Conservation (phyloP, 2,113 vertebrate species). For the Alces alces region DNA sequence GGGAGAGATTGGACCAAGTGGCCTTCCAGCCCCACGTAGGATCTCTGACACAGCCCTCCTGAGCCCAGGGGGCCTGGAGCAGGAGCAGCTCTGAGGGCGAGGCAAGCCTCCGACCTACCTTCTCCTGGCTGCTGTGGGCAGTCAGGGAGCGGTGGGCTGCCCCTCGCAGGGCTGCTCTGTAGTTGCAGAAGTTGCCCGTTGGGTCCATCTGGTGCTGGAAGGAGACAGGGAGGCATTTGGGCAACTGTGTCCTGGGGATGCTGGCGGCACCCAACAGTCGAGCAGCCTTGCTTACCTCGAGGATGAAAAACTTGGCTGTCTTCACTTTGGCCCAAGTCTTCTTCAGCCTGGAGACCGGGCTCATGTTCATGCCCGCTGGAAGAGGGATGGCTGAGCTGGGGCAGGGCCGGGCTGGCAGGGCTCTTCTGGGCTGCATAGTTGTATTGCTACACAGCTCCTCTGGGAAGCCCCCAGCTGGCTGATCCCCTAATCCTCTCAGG, state of each 20-base stretch:
- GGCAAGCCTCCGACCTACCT: slow-evolving; percentile 66
- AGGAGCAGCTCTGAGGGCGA: neutral
- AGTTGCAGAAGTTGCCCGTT: slow-evolving; percentile 86
- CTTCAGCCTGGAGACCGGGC: slow-evolving; percentile 93
- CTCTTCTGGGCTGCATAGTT: neutral
- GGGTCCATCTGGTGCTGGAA: slow-evolving; percentile 86
- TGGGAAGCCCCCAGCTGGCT: neutral
- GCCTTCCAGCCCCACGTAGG: neutral
- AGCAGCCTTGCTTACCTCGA: slow-evolving; percentile 84
- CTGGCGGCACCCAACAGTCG: accelerated
- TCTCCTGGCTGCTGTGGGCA: slow-evolving; percentile 83
- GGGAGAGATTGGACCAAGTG: neutral
- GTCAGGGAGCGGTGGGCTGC: slow-evolving; percentile 82
- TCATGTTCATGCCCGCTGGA: slow-evolving; percentile 96
- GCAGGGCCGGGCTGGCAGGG: neutral
- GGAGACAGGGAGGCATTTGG: neutral
- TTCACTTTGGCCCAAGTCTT: slow-evolving; percentile 98
- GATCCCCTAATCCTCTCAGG: too few relatives aligned
- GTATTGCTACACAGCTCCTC: neutral
- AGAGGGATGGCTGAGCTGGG: neutral
- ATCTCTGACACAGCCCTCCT: neutral
- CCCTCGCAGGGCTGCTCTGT: slow-evolving; percentile 81
- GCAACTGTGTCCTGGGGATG: neutral
- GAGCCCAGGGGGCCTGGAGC: neutral
- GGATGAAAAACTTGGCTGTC: slow-evolving; percentile 95